Conservation (phyloP, 2,888 invertebrate genomes). For the Lobophora halterata region DNA sequence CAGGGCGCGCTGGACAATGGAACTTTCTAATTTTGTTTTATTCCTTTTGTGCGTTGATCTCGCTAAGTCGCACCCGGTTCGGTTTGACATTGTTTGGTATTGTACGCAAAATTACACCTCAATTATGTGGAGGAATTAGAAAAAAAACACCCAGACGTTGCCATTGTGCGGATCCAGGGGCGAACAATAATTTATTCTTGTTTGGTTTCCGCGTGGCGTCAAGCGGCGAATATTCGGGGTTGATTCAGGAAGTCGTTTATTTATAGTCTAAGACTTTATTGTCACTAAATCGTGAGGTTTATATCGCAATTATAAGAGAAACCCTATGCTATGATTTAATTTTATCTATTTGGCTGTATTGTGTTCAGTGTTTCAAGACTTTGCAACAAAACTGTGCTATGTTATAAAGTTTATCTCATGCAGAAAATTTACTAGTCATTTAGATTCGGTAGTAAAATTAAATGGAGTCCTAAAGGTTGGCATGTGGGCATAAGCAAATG, state of each 20-base stretch:
- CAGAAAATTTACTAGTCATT: slow-evolving; percentile 16
- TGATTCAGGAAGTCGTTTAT: slow-evolving; percentile 33
- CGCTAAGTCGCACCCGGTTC: slow-evolving; percentile 48
- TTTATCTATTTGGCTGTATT: slow-evolving; percentile 2
- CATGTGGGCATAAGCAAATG: slow-evolving; percentile 37
- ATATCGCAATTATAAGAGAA: slow-evolving; percentile 12
- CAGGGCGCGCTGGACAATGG: slow-evolving; percentile 51
- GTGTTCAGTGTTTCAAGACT: slow-evolving; percentile 6
- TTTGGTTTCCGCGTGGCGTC: slow-evolving; percentile 61
- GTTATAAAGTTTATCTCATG: slow-evolving; percentile 15
- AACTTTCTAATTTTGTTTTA: slow-evolving; percentile 61
- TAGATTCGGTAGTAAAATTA: slow-evolving; percentile 17
- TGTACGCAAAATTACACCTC: slow-evolving; percentile 68
- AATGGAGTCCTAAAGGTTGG: slow-evolving; percentile 27
- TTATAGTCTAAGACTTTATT: slow-evolving; percentile 19
- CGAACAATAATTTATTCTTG: slow-evolving; percentile 62
- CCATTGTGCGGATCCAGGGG: slow-evolving; percentile 57
- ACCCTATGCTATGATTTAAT: background rate
- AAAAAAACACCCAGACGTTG: slow-evolving; percentile 50
- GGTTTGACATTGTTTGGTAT: slow-evolving; percentile 52
- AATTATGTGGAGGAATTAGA: slow-evolving; percentile 60
- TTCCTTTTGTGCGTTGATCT: slow-evolving; percentile 49
- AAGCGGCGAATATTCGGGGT: slow-evolving; percentile 45
- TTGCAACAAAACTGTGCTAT: slow-evolving; percentile 11
- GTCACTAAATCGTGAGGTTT: slow-evolving; percentile 11